phyloP scores from a whole-genome alignment of 2,797 vertebrate genomes.

The Lycodopsis pacificus region DNA sequence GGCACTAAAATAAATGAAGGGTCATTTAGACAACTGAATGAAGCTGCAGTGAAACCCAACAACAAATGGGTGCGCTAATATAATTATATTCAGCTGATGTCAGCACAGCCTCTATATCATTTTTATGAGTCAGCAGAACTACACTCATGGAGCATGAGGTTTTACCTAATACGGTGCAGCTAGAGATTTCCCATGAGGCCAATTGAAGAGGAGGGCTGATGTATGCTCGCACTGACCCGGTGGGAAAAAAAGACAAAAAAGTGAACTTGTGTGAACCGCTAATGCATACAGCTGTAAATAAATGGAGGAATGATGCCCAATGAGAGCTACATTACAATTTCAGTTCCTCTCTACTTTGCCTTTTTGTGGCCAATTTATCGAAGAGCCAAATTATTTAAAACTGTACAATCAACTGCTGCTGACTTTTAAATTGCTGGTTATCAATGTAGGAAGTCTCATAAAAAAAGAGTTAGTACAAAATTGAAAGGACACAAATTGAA shows the following conservation, averaged over 20 bases:
- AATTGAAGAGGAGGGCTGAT: slow-evolving; percentile 61
- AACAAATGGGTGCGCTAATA: slow-evolving; percentile 76
- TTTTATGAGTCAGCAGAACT: slow-evolving; percentile 81
- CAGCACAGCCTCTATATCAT: slow-evolving; percentile 75
- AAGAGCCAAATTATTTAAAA: neutral
- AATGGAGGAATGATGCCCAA: neutral
- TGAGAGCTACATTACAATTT: neutral
- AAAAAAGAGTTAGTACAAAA: neutral
- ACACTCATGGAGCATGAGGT: slow-evolving; percentile 60
- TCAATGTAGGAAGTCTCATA: neutral
- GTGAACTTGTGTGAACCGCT: neutral
- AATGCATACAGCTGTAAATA: slow-evolving; percentile 2
- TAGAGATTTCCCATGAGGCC: slow-evolving; percentile 77
- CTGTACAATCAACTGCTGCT: neutral
- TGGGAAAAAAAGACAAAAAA: neutral
- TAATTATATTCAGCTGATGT: slow-evolving; percentile 81
- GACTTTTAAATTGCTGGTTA: neutral
- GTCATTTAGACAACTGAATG: slow-evolving; percentile 74
- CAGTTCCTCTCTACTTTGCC: neutral
- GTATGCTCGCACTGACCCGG: slow-evolving; percentile 28
- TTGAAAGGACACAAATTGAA: neutral
- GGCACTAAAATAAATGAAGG: slow-evolving; percentile 77
- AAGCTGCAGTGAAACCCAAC: slow-evolving; percentile 72
- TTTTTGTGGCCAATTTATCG: neutral
- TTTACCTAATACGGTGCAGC: slow-evolving; percentile 69